phyloP scores from a whole-genome alignment of 2,888 invertebrate species.

The Blastobasis adustella region DNA sequence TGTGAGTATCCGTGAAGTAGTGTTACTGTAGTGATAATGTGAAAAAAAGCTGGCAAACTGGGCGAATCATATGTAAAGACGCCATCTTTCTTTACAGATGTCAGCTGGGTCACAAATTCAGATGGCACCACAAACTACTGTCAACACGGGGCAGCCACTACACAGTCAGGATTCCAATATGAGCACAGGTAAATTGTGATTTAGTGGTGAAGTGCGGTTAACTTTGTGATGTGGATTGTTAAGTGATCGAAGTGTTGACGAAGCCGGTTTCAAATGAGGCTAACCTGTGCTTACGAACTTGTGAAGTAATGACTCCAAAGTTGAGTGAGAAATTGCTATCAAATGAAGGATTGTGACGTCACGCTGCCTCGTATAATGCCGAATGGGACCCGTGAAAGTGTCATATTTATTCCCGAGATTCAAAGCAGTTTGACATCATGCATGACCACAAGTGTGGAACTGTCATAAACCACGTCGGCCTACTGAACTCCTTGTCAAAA shows the following conservation, averaged over 20 bases:
- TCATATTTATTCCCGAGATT: slow-evolving; percentile 48
- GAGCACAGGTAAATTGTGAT: slow-evolving; percentile 88
- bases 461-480: slow-evolving; percentile 63
- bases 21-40: slow-evolving; percentile 28
- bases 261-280: slow-evolving; percentile 30
- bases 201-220: slow-evolving; percentile 58
- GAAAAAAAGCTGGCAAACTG: slow-evolving; percentile 38
- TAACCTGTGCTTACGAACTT: slow-evolving; percentile 42
- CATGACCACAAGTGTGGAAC: slow-evolving; percentile 67
- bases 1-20: slow-evolving; percentile 38
- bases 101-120: slow-evolving; percentile 97
- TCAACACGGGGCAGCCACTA: slow-evolving; percentile 87
- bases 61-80: slow-evolving; percentile 74
- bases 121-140: slow-evolving; percentile 96
- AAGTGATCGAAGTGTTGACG: slow-evolving; percentile 60
- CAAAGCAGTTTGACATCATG: slow-evolving; percentile 56
- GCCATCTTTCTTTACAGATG: slow-evolving; percentile 85
- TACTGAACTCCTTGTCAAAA: slow-evolving; percentile 63
- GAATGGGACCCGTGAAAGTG: slow-evolving; percentile 68
- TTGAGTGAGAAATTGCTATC: slow-evolving; percentile 49
- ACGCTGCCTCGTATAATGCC: slow-evolving; percentile 62
- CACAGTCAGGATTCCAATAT: slow-evolving; percentile 98
- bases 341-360: slow-evolving; percentile 65
- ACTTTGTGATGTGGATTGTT: slow-evolving; percentile 36
- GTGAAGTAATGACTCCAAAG: slow-evolving; percentile 31